Evolutionary conservation across 2,113 vertebrate species (phyloP), one percentile per base, ranked within the genome.

Genomic region (Anarrhichthys ocellatus): DNA sequence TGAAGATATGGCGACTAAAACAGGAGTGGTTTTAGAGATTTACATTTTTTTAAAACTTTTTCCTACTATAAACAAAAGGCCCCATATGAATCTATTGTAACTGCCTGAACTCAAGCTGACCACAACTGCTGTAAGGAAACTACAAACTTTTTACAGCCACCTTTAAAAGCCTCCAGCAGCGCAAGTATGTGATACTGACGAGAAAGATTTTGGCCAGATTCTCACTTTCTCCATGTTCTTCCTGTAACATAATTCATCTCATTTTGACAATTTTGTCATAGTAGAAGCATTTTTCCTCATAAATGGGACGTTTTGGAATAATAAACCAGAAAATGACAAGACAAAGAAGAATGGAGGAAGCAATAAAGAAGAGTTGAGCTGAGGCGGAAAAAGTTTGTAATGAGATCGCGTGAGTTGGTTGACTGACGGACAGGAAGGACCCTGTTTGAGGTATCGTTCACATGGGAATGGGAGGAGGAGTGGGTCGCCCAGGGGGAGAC

Each of bases 391-490:
- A 76, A 63, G 46, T 48, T 8, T 58, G 63, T 2, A 46, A 76
- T 76, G 2, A 62, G 20, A 73, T 27, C 17, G 67, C 32, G 42
- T 68, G 70, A 69, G 48, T 48, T 67, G 73, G 34, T 66, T 89
- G 73, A 87, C 9, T 64, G 80, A 82, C 68, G 80, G 75, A 75
- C 58, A 78, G 73, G 61, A 86, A 81, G 75, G 67, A 40, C 70
- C 64, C 79, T 42, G 40, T 65, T 72, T 81, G 82, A 81, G 81
- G 83, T 69, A 80, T 63, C 38, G 84, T 88, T 92, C 69, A 82
- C 85, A 52, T 94, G 94, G 92, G 93, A 95, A 94, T 73, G 70
- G 54, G 73, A 46, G 77, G 64, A 75, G 52, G 73, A 82, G 88
- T 34, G 22, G 65, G 84, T 63, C 20, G 65, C 73, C 48, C 58